A percentile compares a stretch with the other conserved stretches of the same genome.
Conservation (phyloP, 1,140 invertebrate species). For the Pogonomyrmex californicus region DNA sequence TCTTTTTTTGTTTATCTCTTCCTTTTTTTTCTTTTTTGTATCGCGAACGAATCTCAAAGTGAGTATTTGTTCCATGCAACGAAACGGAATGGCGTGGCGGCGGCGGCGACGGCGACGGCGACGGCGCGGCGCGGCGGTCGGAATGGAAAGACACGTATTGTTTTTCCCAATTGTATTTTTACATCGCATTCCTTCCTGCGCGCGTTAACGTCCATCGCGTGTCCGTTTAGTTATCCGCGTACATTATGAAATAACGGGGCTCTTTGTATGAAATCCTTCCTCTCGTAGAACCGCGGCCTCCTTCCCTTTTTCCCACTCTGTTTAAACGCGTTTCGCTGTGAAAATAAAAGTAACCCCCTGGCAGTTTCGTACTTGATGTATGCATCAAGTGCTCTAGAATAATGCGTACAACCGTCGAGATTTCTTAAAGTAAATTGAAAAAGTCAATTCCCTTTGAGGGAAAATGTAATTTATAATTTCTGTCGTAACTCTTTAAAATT, state of each 20-base stretch:
- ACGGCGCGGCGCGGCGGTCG: constrained; percentile 1
- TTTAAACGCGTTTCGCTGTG: constrained; percentile 7
- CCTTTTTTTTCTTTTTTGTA: constrained; percentile 19
- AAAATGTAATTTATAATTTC: constrained; percentile 22
- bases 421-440: constrained; percentile 46
- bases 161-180: constrained; percentile 69
- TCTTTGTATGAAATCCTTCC: constrained; percentile 56
- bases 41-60: constrained; percentile 54
- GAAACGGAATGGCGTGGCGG: constrained; percentile 19
- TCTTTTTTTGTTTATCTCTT: constrained; percentile 11
- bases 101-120: constrained; percentile 21
- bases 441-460: constrained; percentile 3
- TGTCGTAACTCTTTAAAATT: background rate
- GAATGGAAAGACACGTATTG: constrained; percentile 53
- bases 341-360: constrained; percentile 19
- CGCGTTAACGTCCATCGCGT: constrained; percentile 57
- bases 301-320: background rate
- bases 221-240: constrained; percentile 68
- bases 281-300: too few relatives aligned
- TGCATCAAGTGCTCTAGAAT: background rate
- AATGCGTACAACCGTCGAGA: constrained; percentile 4
- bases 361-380: constrained; percentile 18
- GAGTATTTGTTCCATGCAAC: constrained; percentile 12
- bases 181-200: constrained; percentile 19
- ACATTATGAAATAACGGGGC: constrained; percentile 55